Evolutionary conservation across 2,797 vertebrate species (phyloP).

Genomic region (Enteromius fasciolatus): DNA sequence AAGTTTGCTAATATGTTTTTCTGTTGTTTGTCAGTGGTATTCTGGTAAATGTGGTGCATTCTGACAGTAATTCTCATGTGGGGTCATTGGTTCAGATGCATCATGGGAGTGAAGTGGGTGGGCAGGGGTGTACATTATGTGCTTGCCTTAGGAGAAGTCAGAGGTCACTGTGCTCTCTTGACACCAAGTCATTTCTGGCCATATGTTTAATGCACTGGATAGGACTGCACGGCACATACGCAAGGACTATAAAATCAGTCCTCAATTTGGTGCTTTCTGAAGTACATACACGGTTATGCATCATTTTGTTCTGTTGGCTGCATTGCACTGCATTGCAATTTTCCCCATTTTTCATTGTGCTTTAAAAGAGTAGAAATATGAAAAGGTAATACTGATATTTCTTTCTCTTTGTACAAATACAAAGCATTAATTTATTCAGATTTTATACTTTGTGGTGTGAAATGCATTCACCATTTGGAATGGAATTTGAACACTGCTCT

Average conservation of each 20-base stretch:
- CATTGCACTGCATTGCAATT: background rate
- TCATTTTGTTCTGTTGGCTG: background rate
- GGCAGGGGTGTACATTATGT: conserved; percentile 34
- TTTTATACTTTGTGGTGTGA: background rate
- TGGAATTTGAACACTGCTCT: background rate
- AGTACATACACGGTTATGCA: background rate
- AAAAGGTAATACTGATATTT: background rate
- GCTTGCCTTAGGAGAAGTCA: conserved; percentile 39
- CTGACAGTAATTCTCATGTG: conserved; percentile 6
- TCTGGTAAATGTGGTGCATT: conserved; percentile 15
- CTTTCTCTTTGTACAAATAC: background rate
- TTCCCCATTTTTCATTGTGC: too few relatives aligned
- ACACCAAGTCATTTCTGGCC: conserved; percentile 23
- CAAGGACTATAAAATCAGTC: background rate
- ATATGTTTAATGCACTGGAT: conserved; percentile 34
- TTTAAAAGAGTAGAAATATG: too few relatives aligned
- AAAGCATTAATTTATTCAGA: background rate
- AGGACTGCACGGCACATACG: background rate
- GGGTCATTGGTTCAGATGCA: conserved; percentile 41
- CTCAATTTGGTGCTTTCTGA: background rate
- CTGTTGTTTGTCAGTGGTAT: background rate
- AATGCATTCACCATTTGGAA: background rate
- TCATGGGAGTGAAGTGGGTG: conserved; percentile 38
- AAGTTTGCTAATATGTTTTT: background rate
- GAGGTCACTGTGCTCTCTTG: conserved; percentile 38